Conservation (phyloP, 2,888 invertebrate species). For the Eilema depressum region DNA sequence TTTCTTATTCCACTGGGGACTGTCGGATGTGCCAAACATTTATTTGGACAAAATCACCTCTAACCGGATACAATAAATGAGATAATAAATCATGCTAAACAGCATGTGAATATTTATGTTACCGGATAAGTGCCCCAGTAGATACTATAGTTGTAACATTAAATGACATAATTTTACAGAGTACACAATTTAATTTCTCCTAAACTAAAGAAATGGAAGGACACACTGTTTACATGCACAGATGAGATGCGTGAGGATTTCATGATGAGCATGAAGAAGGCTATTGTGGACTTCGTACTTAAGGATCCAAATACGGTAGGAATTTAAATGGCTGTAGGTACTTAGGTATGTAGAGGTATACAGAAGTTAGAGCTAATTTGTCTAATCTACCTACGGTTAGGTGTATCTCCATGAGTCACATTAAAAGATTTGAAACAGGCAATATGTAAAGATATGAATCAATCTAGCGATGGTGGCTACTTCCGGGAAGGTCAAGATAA, state of each 20-base stretch:
- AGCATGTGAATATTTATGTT: not conserved
- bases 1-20: no score
- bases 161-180: constrained; percentile 65
- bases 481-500: no score
- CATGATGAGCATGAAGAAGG: constrained; percentile 95
- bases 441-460: not conserved
- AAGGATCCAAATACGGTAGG: constrained; percentile 89
- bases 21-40: no score
- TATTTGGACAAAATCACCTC: no score
- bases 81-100: not conserved
- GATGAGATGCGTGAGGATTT: constrained; percentile 95
- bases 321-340: not conserved
- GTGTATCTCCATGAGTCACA: not conserved
- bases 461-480: no score
- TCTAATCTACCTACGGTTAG: not conserved
- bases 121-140: not conserved
- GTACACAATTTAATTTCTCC: constrained; percentile 89
- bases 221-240: constrained; percentile 87
- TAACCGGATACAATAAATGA: no score
- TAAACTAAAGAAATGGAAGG: constrained; percentile 88
- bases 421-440: not conserved
- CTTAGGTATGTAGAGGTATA: not conserved
- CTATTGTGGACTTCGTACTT: constrained; percentile 96
- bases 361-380: not conserved
- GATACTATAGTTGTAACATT: not conserved